A percentile compares a stretch with the other conserved stretches of the same genome.
Evolutionary conservation across 1,140 invertebrate genomes (phyloP).

Genomic region (Bombus turneri): DNA sequence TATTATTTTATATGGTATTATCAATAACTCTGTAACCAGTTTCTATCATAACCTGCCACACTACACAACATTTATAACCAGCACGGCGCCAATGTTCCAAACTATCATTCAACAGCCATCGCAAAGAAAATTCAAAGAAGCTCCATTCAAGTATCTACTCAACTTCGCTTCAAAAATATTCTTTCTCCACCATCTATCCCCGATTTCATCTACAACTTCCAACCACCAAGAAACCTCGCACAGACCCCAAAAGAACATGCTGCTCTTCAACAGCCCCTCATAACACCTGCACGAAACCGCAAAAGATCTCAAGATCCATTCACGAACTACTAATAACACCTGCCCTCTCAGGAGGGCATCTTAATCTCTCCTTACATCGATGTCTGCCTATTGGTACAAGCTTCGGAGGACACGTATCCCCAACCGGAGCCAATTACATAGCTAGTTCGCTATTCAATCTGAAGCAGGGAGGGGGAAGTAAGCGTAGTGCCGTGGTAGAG

Average conservation of each 20-base stretch:
- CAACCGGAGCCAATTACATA: slow-evolving; percentile 75
- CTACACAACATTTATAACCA: background rate
- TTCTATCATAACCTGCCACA: background rate
- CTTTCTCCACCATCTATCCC: background rate
- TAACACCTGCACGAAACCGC: background rate
- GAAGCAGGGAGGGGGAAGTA: background rate
- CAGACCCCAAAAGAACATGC: background rate
- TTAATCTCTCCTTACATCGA: slow-evolving; percentile 71
- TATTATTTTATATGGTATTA: too few species aligned
- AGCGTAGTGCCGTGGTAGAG: slow-evolving; percentile 1
- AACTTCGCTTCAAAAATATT: background rate
- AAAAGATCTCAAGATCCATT: background rate
- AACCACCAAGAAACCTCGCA: background rate
- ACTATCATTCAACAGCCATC: background rate
- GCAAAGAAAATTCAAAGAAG: background rate
- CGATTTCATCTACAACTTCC: background rate
- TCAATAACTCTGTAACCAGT: too few species aligned
- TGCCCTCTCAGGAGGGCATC: background rate
- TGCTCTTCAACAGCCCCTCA: background rate
- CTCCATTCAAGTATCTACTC: background rate
- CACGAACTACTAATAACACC: background rate
- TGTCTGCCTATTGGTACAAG: slow-evolving; percentile 41
- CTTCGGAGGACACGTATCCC: slow-evolving; percentile 48
- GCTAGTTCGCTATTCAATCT: slow-evolving; percentile 76
- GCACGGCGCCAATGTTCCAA: background rate